Evolutionary conservation across 2,113 vertebrate species (phyloP), one percentile per base, ranked within the genome.

Genomic region (Climacteris rufus): DNA sequence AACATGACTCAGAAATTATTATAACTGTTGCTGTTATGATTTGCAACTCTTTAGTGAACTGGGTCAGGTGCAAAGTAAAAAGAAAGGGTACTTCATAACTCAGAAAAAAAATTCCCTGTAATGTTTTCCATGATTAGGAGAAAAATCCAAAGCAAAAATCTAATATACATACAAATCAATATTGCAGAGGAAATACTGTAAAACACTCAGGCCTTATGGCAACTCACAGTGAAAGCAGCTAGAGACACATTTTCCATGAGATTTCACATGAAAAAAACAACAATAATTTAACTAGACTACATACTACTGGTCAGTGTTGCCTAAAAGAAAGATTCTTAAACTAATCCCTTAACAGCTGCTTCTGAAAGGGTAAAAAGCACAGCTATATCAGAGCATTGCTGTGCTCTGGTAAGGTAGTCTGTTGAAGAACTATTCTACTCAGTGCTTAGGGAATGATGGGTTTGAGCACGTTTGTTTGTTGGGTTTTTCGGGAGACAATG

Each of bases 401-500:
- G 18, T 63, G 24, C 11, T 68, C 33, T 59, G 24, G 3, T 40
- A 60, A 88, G 7, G 4, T 28, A 40, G 13, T 24, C 14, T 86
- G 11, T 20, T 89, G 40, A 28, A 9, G 24, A 91, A 53, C 8
- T 78, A 30, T 59, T 13, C 25, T 50, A 7, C 15, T 33, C 31
- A 31, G 25, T 59, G 21, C 24, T 64, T 33, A 47, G 37, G 9
- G n/a, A 5, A 2, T 1, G 2, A 56, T 6, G 23, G 13, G 17
- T 50, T 59, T 50, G 27, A 6, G 11, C 0, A 0, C 7, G 50
- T 28, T 39, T 50, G 11, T 7, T 77, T 39, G 5, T 2, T 61
- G 0, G 6, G 4, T 13, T n/a, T 81, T 44, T 45, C 31, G 0
- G 3, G 20, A 53, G 10, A 23, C 1, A 0, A 31, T 7, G 3